Percentiles rank a stretch among this genome's conserved stretches.
phyloP scores from a whole-genome alignment of 30 jellyfish, hydroid and myxozoan species.

The Hydractinia echinata region DNA sequence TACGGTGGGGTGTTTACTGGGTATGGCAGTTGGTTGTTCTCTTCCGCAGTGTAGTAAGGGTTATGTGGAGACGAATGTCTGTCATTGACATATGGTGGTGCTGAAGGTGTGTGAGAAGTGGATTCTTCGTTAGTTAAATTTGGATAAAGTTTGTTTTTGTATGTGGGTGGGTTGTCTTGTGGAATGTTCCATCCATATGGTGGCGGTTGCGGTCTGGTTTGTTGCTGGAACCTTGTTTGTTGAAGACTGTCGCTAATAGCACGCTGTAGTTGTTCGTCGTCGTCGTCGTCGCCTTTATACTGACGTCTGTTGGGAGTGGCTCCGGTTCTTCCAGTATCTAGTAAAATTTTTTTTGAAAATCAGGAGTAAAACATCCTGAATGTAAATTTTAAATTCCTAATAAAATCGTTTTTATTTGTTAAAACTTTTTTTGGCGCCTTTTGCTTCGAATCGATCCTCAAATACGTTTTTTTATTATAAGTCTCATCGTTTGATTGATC shows the following conservation, averaged over 20 bases:
- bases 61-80: background rate
- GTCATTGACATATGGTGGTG: conserved; percentile 7
- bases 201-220: conserved; percentile 20
- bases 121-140: background rate
- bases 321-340: too few relatives aligned
- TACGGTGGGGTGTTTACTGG: background rate
- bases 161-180: background rate
- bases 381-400: too few relatives aligned
- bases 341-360: too few relatives aligned
- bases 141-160: background rate
- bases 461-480: too few relatives aligned
- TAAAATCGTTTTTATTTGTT: too few relatives aligned
- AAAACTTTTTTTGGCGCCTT: too few relatives aligned
- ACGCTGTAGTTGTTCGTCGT: conserved; percentile 46
- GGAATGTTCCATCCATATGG: conserved; percentile 30
- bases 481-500: too few relatives aligned
- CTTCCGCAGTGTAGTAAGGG: background rate
- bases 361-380: too few relatives aligned
- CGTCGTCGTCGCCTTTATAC: conserved; percentile 9
- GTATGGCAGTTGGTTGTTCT: background rate
- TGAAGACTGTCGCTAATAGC: conserved; percentile 62
- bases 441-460: too few relatives aligned
- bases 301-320: too few relatives aligned
- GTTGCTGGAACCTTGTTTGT: conserved; percentile 18
- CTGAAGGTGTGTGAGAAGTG: background rate